These are phyloP conservation scores for Ctenoplectra terminalis DNA, from an alignment of 1,140 invertebrate species.

Conservation along the genomic window DNA sequence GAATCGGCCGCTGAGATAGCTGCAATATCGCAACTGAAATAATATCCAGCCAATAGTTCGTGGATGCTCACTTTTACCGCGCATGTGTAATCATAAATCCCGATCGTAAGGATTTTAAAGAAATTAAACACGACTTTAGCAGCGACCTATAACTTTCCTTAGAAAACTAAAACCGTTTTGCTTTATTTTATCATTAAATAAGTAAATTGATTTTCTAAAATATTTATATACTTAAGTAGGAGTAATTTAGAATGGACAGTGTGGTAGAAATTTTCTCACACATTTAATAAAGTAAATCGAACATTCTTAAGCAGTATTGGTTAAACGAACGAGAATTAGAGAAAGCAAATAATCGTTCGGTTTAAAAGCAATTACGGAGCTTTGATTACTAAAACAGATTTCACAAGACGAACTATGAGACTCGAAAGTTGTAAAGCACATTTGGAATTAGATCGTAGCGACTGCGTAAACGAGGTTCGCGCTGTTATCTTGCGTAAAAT, in stretches of 20 bases:
- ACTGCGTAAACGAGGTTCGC: neutral
- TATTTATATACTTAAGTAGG: neutral
- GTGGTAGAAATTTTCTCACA: neutral
- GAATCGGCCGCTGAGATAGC: conserved; percentile 4
- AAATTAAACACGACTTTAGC: conserved; percentile 5
- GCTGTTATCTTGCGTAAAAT: conserved; percentile 15
- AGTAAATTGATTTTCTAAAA: neutral
- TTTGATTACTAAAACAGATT: neutral
- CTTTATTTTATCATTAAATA: neutral
- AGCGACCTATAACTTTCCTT: neutral
- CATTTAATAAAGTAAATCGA: neutral
- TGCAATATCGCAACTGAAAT: conserved; percentile 44
- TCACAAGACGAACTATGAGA: neutral
- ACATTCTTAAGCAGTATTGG: neutral
- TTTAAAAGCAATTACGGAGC: neutral
- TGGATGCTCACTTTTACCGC: conserved; percentile 15
- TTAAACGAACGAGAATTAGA: neutral
- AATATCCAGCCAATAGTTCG: conserved; percentile 28
- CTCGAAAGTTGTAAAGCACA: neutral
- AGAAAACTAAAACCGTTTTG: neutral
- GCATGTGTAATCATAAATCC: conserved; percentile 42
- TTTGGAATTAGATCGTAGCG: neutral
- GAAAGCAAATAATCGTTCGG: neutral
- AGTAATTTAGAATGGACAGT: neutral
- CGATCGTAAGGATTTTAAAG: conserved; percentile 11